A percentile compares a stretch with the other conserved stretches of the same genome.
phyloP scores from a whole-genome alignment of 2,888 invertebrate genomes.

The Dryomyza anilis region DNA sequence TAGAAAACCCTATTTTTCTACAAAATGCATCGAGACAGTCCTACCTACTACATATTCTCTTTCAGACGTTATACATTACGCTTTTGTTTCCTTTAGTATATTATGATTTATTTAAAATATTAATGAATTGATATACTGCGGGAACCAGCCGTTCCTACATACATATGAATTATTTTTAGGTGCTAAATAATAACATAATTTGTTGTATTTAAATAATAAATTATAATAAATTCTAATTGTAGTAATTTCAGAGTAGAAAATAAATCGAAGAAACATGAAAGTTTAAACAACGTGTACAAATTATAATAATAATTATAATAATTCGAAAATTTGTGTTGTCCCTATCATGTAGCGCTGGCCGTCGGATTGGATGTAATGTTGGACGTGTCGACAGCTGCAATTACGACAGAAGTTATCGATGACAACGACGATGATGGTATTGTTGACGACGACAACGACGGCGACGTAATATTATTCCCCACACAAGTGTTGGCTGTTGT shows the following conservation, averaged over 20 bases:
- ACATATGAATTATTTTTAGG: conserved; percentile 20
- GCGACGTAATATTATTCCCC: conserved; percentile 23
- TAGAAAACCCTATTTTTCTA: not conserved
- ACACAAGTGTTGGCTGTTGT: not conserved
- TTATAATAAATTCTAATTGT: conserved; percentile 30
- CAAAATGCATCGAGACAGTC: not conserved
- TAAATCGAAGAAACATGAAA: conserved; percentile 21
- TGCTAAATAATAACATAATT: conserved; percentile 21
- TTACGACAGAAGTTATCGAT: conserved; percentile 1
- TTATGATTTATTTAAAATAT: conserved; percentile 18
- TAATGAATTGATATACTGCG: conserved; percentile 20
- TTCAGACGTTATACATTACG: no score
- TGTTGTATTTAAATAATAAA: conserved; percentile 27
- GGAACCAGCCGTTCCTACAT: conserved; percentile 7
- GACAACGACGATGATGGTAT: conserved; percentile 23
- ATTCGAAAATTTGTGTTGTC: not conserved
- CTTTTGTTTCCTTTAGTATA: not conserved
- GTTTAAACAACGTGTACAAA: conserved; percentile 9
- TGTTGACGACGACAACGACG: conserved; percentile 20
- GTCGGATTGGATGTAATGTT: conserved; percentile 24
- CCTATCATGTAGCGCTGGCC: conserved; percentile 48
- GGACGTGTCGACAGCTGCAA: conserved; percentile 7
- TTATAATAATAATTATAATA: not conserved
- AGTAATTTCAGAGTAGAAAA: conserved; percentile 24
- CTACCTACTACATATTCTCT: not conserved